Evolutionary conservation across 2,113 vertebrate species (phyloP).

Genomic region (Labrus mixtus): DNA sequence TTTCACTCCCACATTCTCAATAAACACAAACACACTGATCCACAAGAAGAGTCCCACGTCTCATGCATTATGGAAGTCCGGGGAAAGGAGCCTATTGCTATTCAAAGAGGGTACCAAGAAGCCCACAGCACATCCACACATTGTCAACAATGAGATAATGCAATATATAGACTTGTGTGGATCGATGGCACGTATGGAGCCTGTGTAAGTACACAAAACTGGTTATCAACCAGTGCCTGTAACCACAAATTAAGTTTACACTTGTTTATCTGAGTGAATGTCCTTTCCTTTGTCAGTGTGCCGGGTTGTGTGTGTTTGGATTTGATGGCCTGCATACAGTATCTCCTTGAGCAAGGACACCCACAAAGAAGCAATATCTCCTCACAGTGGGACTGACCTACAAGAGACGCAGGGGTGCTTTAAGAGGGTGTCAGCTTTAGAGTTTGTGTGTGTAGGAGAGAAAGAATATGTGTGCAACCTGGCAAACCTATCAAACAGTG

Average conservation of each 20-base stretch:
- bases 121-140: conserved; percentile 34
- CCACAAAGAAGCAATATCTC: conserved; percentile 74
- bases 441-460: not conserved
- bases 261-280: not conserved
- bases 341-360: conserved; percentile 68
- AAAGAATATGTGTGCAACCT: too few relatives aligned
- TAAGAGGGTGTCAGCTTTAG: conserved; percentile 27
- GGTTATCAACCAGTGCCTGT: conserved; percentile 6
- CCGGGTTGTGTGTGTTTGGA: conserved; percentile 26
- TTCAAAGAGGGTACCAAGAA: conserved; percentile 52
- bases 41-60: conserved; percentile 28
- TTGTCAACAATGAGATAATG: conserved; percentile 53
- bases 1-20: conserved; percentile 32
- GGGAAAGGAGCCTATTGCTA: conserved; percentile 51
- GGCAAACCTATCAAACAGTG: not conserved
- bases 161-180: conserved; percentile 35
- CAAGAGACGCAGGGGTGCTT: conserved; percentile 56
- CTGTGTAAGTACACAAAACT: conserved; percentile 1
- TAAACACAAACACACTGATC: conserved; percentile 22
- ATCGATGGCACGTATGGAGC: conserved; percentile 16
- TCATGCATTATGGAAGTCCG: conserved; percentile 64
- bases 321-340: conserved; percentile 46
- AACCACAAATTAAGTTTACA: conserved; percentile 21
- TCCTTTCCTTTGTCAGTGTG: conserved; percentile 6
- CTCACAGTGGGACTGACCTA: conserved; percentile 68